Base-by-base conservation (phyloP, 2,888 invertebrate genomes). In the Patella ulyssiponensis region DNA sequence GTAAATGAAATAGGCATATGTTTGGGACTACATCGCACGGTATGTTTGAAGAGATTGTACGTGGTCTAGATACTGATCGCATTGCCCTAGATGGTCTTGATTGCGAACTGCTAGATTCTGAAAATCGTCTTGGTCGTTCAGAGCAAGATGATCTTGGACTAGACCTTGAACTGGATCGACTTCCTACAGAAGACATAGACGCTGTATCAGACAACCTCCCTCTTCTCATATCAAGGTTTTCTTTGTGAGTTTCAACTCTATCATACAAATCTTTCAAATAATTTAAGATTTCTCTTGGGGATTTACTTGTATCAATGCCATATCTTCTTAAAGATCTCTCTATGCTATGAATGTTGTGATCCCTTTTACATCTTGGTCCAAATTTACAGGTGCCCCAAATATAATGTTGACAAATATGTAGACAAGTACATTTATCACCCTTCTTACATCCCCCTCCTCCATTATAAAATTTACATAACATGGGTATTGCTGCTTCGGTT, bases 381-480 rank as follows among this genome's bases (percentile, higher is more conserved):
- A 54, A 77, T 73, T 70, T 77, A 73, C 77, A 77, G 17, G 73
- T 54, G 0, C 33, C 33, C 27, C 72, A 69, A 69, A 73, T 15
- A 54, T 69, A 77, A 44, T 27, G 23, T 23, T 17, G 52, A 56
- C 82, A 82, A 23, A 82, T 33, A 58, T 82, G 82, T 64, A 82
- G 72, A 11, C 71, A 54, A 2, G 56, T 71, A 71, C 82, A 82
- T 27, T 76, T 77, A 3, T 52, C 64, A 7, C 77, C 78, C n/a
- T 80, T 77, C 72, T n/a, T 71, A 71, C 77, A 77, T 58, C 76
- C 80, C 44, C 12, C 56, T 74, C 75, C 71, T 17, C 58, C 64
- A 73, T 81, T 81, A 75, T 78, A 81, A 75, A 78, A 81, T 64
- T 72, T 69, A 70, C 81, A 81, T 15, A 78, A 20, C 23, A n/a